Conservation (phyloP, 2,888 invertebrate species). For the Pogonocherus hispidulus region DNA sequence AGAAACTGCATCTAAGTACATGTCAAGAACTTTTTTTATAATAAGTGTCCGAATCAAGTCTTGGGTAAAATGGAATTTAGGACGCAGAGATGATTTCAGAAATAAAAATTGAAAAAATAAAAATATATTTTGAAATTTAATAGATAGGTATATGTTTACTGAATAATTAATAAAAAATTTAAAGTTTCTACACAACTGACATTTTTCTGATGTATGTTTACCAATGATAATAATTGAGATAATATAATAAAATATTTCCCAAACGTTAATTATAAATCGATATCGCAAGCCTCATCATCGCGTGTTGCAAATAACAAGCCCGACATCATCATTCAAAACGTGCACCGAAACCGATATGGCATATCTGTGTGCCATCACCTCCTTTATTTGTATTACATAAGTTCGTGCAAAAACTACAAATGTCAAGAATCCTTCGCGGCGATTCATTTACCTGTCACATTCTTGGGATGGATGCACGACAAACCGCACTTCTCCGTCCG, state of each 20-base stretch:
- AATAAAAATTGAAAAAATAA: no score
- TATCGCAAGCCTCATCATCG: conserved; percentile 13
- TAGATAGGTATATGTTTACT: no score
- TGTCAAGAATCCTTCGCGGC: conserved; percentile 32
- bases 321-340: conserved; percentile 6
- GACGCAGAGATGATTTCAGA: no score
- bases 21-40: no score
- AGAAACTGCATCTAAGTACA: no score
- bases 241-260: not conserved
- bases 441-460: conserved; percentile 74
- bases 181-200: no score
- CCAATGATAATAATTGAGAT: no score
- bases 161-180: no score
- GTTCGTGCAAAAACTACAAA: conserved; percentile 40
- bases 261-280: not conserved
- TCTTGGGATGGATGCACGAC: conserved; percentile 81
- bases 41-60: no score
- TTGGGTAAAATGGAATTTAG: no score
- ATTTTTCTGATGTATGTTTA: no score
- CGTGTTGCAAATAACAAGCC: conserved; percentile 11
- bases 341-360: conserved; percentile 25
- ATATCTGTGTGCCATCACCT: conserved; percentile 23
- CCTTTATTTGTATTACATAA: conserved; percentile 32
- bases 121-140: no score
- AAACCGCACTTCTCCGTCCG: conserved; percentile 80